These are phyloP conservation scores for Oeneis ivallda DNA, from an alignment of 2,888 invertebrate species.

Conservation along the genomic window DNA sequence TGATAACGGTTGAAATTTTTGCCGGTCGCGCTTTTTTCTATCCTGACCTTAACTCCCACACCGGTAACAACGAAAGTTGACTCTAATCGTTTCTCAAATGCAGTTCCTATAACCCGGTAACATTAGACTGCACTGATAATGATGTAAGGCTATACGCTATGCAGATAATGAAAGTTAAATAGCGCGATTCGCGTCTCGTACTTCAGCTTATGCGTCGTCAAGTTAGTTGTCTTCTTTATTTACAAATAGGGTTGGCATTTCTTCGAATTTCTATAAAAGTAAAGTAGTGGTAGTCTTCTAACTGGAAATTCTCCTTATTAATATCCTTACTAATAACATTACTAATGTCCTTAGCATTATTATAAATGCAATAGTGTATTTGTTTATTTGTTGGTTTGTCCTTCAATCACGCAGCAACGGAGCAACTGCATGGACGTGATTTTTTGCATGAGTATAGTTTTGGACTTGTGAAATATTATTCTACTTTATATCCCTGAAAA, in stretches of 20 bases:
- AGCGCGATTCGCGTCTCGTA: conserved; percentile 10
- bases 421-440: too few species aligned
- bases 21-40: not conserved
- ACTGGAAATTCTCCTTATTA: too few species aligned
- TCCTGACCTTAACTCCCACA: conserved; percentile 24
- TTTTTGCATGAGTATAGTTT: too few species aligned
- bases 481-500: too few species aligned
- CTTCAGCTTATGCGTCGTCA: conserved; percentile 4
- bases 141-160: conserved; percentile 27
- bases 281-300: too few species aligned
- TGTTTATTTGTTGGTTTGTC: too few species aligned
- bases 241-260: conserved; percentile 2
- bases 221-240: conserved; percentile 14
- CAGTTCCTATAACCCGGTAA: conserved; percentile 33
- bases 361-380: too few species aligned
- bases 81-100: conserved; percentile 31
- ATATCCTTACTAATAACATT: not conserved
- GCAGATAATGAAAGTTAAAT: conserved; percentile 31
- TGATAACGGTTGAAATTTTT: too few species aligned
- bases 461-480: too few species aligned
- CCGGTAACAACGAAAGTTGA: conserved; percentile 31
- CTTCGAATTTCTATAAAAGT: not conserved
- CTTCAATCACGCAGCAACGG: too few species aligned
- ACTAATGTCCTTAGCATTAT: too few species aligned
- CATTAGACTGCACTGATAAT: conserved; percentile 31